Evolutionary conservation across 2,113 vertebrate species (phyloP).

Genomic region (Pygoscelis adeliae): DNA sequence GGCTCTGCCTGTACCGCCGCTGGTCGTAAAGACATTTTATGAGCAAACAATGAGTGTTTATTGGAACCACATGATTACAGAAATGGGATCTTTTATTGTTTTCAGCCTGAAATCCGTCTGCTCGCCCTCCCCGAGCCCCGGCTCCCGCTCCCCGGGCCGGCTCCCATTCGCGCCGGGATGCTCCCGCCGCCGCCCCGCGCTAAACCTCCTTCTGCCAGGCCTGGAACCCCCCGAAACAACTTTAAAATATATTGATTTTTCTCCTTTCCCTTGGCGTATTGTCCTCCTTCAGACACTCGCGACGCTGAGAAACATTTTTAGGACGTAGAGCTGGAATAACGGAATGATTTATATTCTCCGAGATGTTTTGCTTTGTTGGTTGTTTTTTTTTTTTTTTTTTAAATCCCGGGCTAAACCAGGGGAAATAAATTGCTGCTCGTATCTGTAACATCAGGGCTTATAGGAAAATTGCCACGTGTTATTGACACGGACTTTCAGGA

Average conservation of each 20-base stretch:
- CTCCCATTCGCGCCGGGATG: neutral
- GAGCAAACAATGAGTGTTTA: constrained; percentile 51
- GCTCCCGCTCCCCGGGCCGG: too few relatives aligned
- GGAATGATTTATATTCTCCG: constrained; percentile 33
- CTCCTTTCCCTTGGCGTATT: neutral
- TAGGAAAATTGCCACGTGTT: neutral
- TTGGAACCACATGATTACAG: constrained; percentile 26
- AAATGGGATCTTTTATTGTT: constrained; percentile 11
- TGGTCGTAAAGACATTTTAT: constrained; percentile 36
- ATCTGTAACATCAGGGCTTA: neutral
- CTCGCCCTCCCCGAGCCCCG: neutral
- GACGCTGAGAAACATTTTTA: neutral
- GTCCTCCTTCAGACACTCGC: neutral
- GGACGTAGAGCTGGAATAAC: neutral
- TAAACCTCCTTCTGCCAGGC: neutral
- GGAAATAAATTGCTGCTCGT: constrained; percentile 18
- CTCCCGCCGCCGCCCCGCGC: neutral
- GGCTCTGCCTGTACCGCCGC: neutral
- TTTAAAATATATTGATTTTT: neutral
- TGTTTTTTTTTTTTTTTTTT: neutral
- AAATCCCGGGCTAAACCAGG: neutral
- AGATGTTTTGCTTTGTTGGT: neutral
- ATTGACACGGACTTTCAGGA: neutral
- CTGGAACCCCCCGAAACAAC: neutral
- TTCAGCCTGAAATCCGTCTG: neutral